Evolutionary conservation across 2,113 vertebrate species (phyloP).

Genomic region (Mola mola): DNA sequence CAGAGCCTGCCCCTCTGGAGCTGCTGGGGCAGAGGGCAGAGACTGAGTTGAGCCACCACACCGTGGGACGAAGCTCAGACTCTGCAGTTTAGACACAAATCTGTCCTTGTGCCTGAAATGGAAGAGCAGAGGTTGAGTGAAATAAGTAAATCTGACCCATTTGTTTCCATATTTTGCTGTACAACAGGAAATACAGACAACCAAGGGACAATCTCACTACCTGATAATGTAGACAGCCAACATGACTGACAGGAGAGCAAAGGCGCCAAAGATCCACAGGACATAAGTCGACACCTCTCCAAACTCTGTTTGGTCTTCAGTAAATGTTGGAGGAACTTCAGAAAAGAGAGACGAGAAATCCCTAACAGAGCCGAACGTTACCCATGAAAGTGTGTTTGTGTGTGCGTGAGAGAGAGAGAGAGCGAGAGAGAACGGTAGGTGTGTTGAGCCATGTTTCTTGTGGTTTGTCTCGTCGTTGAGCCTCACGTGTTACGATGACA

Average conservation of each 20-base stretch:
- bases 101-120: slow-evolving; percentile 61
- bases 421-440: too few relatives aligned
- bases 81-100: slow-evolving; percentile 58
- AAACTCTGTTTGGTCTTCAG: slow-evolving; percentile 1
- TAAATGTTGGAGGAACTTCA: slow-evolving; percentile 24
- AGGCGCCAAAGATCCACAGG: slow-evolving; percentile 56
- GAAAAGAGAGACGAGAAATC: slow-evolving; percentile 15
- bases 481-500: slow-evolving; percentile 58
- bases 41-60: slow-evolving; percentile 4
- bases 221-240: slow-evolving; percentile 60
- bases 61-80: slow-evolving; percentile 7
- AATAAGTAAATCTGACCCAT: background rate
- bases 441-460: slow-evolving; percentile 63
- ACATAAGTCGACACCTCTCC: background rate
- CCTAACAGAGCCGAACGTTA: background rate
- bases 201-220: slow-evolving; percentile 29
- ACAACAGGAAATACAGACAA: background rate
- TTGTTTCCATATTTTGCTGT: background rate
- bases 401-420: background rate
- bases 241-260: slow-evolving; percentile 48
- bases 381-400: slow-evolving; percentile 1
- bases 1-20: slow-evolving; percentile 58
- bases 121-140: background rate
- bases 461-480: slow-evolving; percentile 41
- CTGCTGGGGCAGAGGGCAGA: background rate